Base-by-base conservation (phyloP, 2,797 vertebrate species). In the Sciurus vulgaris region DNA sequence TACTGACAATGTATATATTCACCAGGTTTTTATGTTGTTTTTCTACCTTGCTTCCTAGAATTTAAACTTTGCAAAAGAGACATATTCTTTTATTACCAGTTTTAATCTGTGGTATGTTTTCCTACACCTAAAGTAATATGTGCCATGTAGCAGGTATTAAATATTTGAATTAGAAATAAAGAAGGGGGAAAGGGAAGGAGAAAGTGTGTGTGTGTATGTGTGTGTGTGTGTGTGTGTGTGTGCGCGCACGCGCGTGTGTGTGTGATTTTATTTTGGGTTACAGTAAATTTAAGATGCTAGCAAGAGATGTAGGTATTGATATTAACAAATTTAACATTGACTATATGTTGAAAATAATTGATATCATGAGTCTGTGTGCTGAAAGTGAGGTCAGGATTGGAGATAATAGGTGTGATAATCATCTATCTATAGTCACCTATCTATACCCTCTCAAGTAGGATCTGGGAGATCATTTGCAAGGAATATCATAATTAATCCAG, bases 51-150 rank as follows among this genome's bases (percentile, higher is more conserved):
- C 0, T 1, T 69, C 26, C 18, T 65, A 85, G 7, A 74, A 89
- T 56, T 63, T 76, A 86, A 47, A 59, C 35, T 81, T 95, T 44
- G 63, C 54, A n/a, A 47, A 88, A 83, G 44, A 93, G 3, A 26
- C 24, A 18, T 61, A 70, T 56, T 91, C 7, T 59, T 49, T 84
- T 67, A 47, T 69, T 49, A 24, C 10, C 28, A 49, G 6, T 69
- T 88, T 93, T 85, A 33, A 33, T 85, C 49, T 44, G 12, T 85
- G 30, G 24, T 10, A 81, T 81, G 44, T 81, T 92, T 94, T 72
- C 17, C 49, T 56, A 56, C 41, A 65, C 38, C n/a, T 86, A 74
- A 89, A 81, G 63, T 30, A 79, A 61, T 63, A 33, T 41, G 1
- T 63, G 69, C 1, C 67, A 35, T 63, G 13, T 70, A 94, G 1